Percentiles rank a stretch among this genome's conserved stretches.
These are phyloP conservation scores for Otis tarda DNA, from an alignment of 2,113 vertebrate genomes.

Conservation along the genomic window DNA sequence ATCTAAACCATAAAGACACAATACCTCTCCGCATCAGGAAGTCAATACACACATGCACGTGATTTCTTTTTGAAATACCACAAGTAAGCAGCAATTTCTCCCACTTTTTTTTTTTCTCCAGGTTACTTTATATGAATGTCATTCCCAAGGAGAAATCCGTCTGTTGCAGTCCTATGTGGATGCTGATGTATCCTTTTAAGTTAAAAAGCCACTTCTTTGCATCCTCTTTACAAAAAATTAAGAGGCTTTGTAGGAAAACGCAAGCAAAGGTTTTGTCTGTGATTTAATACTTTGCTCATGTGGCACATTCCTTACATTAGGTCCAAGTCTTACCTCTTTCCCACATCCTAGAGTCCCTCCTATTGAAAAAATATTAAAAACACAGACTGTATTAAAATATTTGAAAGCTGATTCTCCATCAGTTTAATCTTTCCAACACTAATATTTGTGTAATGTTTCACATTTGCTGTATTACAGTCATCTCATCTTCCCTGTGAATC, in stretches of 20 bases:
- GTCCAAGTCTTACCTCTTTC: neutral
- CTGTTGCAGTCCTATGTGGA: slow-evolving; percentile 96
- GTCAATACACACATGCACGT: neutral
- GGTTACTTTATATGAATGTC: slow-evolving; percentile 98
- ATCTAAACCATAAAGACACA: neutral
- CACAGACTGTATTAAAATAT: neutral
- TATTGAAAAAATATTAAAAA: slow-evolving; percentile 1
- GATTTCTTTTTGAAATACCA: neutral
- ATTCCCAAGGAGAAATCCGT: slow-evolving; percentile 95
- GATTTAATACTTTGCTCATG: neutral
- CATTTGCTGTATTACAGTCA: neutral
- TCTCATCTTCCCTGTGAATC: neutral
- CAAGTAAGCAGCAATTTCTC: neutral
- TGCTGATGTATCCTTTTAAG: slow-evolving; percentile 93
- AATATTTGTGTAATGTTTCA: neutral
- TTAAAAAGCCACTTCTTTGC: neutral
- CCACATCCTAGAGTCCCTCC: neutral
- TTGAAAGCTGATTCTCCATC: neutral
- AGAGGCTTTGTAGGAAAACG: neutral
- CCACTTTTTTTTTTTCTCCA: slow-evolving; percentile 55
- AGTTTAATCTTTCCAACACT: neutral
- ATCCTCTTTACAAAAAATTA: neutral
- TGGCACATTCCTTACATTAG: neutral
- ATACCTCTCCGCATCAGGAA: neutral
- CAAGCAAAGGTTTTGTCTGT: neutral